Conservation (phyloP, 2,113 vertebrate species). For the Aptenodytes patagonicus region DNA sequence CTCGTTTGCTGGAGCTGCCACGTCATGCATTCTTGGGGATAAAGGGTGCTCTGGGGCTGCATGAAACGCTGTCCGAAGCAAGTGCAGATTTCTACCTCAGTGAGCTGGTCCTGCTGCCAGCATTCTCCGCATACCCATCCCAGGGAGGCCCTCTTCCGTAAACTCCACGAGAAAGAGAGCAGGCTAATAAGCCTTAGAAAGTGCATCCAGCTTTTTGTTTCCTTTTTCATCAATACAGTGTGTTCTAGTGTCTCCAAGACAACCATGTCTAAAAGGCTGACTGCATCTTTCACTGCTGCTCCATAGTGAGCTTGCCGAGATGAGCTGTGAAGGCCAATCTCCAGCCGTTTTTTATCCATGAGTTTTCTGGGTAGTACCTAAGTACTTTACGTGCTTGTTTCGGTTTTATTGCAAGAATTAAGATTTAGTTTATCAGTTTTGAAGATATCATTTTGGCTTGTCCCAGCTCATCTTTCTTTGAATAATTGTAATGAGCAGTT, state of each 20-base stretch:
- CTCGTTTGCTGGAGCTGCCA: background rate
- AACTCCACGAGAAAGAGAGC: slow-evolving; percentile 49
- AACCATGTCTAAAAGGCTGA: slow-evolving; percentile 59
- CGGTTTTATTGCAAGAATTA: background rate
- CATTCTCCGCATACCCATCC: slow-evolving; percentile 49
- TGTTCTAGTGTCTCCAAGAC: slow-evolving; percentile 71
- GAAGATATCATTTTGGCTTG: background rate
- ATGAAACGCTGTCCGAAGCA: background rate
- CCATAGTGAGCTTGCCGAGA: background rate
- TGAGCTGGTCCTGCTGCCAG: slow-evolving; percentile 10
- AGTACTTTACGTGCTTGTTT: background rate
- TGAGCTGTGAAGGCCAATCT: background rate
- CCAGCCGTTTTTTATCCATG: background rate
- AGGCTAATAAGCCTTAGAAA: slow-evolving; percentile 63
- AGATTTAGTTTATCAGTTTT: background rate
- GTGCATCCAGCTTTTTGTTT: slow-evolving; percentile 67
- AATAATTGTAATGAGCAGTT: background rate
- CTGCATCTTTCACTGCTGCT: slow-evolving; percentile 60
- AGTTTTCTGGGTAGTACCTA: background rate
- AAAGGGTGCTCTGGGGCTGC: background rate
- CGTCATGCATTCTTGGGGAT: fast-evolving
- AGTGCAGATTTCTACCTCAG: slow-evolving; percentile 20
- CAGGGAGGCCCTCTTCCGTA: slow-evolving; percentile 50
- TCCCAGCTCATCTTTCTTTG: background rate
- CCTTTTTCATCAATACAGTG: slow-evolving; percentile 62